Conservation (phyloP, 2,888 invertebrate species). For the Osmoderma eremita region DNA sequence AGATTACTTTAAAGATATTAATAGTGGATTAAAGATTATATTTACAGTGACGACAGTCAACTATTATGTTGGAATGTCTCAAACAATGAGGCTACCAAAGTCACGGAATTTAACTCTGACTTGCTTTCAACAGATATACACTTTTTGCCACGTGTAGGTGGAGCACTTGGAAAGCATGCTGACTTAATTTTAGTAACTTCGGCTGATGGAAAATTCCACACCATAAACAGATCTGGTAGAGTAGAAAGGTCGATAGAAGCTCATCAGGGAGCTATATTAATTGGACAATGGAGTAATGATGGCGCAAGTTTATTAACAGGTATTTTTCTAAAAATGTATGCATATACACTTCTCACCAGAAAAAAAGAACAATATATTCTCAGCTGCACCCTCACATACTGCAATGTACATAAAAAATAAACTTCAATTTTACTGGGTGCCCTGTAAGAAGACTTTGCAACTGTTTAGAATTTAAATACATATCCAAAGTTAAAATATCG, state of each 20-base stretch:
- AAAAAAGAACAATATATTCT: no score
- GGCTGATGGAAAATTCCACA: conserved; percentile 90
- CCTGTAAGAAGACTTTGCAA: no score
- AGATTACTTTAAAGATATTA: conserved; percentile 8
- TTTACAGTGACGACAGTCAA: conserved; percentile 88
- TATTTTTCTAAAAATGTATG: conserved; percentile 59
- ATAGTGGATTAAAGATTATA: conserved; percentile 8
- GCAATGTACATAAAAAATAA: no score
- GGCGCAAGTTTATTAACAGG: conserved; percentile 94
- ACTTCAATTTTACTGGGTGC: no score
- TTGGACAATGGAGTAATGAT: conserved; percentile 94
- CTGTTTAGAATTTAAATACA: no score
- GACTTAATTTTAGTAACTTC: conserved; percentile 88
- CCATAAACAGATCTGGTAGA: conserved; percentile 88
- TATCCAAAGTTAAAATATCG: no score
- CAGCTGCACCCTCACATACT: no score
- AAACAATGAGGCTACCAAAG: conserved; percentile 77
- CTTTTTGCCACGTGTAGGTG: conserved; percentile 79
- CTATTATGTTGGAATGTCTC: conserved; percentile 89
- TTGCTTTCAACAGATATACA: conserved; percentile 92
- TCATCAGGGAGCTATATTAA: conserved; percentile 89
- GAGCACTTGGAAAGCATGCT: conserved; percentile 66
- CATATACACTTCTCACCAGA: no score
- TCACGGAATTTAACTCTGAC: conserved; percentile 83
- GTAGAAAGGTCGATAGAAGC: conserved; percentile 94